Percentiles rank a stretch among this genome's conserved stretches.
These are phyloP conservation scores for Megamerina dolium DNA, from an alignment of 2,888 invertebrate genomes.

Conservation along the genomic window DNA sequence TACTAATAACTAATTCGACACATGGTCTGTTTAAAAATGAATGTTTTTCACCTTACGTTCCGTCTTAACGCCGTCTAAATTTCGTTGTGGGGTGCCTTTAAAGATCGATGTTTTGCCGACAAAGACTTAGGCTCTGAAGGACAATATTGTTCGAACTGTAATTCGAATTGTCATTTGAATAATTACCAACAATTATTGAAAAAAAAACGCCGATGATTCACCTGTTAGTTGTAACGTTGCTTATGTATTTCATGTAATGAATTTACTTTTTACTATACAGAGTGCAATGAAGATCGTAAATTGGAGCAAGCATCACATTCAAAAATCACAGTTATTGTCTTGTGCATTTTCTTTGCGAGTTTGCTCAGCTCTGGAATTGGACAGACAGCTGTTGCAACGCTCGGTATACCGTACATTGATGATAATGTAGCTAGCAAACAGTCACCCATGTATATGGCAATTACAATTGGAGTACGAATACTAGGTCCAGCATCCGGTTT, in stretches of 20 bases:
- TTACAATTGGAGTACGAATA: conserved; percentile 86
- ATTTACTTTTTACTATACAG: conserved; percentile 17
- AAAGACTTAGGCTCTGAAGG: too few relatives aligned
- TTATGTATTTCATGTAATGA: conserved; percentile 1
- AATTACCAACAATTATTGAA: conserved; percentile 15
- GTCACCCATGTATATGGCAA: conserved; percentile 88
- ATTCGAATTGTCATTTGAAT: too few relatives aligned
- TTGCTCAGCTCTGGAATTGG: conserved; percentile 85
- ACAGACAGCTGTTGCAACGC: conserved; percentile 85
- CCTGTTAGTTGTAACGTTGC: conserved; percentile 5
- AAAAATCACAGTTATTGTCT: conserved; percentile 72
- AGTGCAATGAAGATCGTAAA: conserved; percentile 59
- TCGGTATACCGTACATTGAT: conserved; percentile 90
- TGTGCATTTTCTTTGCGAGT: conserved; percentile 83
- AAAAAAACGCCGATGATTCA: conserved; percentile 7
- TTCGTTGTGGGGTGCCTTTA: too few relatives aligned
- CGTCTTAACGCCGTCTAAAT: too few relatives aligned
- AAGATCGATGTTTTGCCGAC: too few relatives aligned
- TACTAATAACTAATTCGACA: too few relatives aligned
- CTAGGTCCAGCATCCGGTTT: conserved; percentile 87
- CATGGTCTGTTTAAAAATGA: too few relatives aligned
- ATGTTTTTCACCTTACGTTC: too few relatives aligned
- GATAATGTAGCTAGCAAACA: conserved; percentile 89
- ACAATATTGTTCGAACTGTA: too few relatives aligned
- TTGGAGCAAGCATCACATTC: conserved; percentile 64